Evolutionary conservation across 2,113 vertebrate genomes (phyloP), one percentile per base, ranked within the genome.

Genomic region (Cavia porcellus): DNA sequence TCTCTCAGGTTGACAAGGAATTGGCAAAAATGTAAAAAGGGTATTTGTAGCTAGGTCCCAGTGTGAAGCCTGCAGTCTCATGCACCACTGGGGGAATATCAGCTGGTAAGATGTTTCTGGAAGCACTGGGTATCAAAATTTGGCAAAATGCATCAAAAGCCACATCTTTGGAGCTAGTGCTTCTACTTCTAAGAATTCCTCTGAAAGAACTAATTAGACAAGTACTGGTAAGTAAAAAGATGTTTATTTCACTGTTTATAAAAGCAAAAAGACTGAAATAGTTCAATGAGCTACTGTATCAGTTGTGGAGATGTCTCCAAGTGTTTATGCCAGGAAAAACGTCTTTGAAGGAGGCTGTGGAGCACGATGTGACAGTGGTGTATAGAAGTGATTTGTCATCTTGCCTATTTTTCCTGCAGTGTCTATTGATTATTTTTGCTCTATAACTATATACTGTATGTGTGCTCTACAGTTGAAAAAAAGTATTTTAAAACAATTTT

Each of bases 141-240:
- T 85, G 88, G 83, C 35, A 90, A 57, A 90, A 64, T 85, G 92
- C 94, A 94, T 87, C 75, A 74, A 79, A 96, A 82, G 83, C 84
- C 47, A 96, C 20, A 92, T 89, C 74, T 93, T 96, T 92, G 92
- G 61, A 91, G 74, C 86, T 45, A 86, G 57, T 88, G 35, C 93
- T 96, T 95, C 72, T 90, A 81, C 79, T 96, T 97, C 68, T 95
- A 90, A 96, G 91, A 95, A 92, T 94, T 82, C 77, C 15, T 86
- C 38, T 88, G 95, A 88, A 94, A 87, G 91, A 62, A 77, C 20
- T 87, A 38, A 84, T 95, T 57, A 75, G 64, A 77, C 70, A 88
- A 81, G 30, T 59, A 30, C 81, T 94, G 19, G 1, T 70, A 85
- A 85, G 30, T 86, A 80, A 50, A 86, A 25, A 28, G 25, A 42